These are phyloP conservation scores for Gymnosoma rotundatum DNA, from an alignment of 2,888 invertebrate genomes.

Conservation along the genomic window DNA sequence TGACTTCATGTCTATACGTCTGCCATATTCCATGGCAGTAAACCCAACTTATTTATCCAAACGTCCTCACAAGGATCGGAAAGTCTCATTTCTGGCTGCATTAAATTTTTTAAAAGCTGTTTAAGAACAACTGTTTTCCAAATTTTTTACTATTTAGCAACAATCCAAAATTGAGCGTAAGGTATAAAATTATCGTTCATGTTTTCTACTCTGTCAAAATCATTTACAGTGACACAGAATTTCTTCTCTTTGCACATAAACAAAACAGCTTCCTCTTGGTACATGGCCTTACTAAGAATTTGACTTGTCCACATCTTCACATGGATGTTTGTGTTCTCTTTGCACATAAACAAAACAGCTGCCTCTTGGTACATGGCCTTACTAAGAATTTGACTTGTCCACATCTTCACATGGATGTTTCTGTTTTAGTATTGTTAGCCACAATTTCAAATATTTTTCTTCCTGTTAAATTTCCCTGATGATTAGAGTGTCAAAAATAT, in stretches of 20 bases:
- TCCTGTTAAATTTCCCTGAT: constrained; percentile 27
- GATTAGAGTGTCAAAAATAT: neutral
- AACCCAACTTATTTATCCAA: no score
- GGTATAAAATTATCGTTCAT: no score
- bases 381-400: neutral
- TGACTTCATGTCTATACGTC: no score
- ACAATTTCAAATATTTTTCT: constrained; percentile 15
- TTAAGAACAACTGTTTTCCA: no score
- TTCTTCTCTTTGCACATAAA: neutral
- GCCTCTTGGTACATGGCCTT: neutral
- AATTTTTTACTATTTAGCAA: no score
- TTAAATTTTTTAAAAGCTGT: no score
- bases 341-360: neutral
- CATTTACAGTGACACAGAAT: neutral
- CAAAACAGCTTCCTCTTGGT: neutral
- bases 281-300: neutral
- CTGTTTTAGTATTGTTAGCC: no score
- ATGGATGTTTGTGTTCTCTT: neutral
- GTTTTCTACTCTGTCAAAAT: no score
- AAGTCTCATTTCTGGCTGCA: no score
- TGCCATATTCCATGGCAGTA: no score
- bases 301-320: neutral
- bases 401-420: neutral
- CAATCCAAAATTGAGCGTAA: no score
- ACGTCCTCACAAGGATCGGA: no score